Evolutionary conservation across 1,140 invertebrate species (phyloP).

Genomic region (Aphidius ervi): DNA sequence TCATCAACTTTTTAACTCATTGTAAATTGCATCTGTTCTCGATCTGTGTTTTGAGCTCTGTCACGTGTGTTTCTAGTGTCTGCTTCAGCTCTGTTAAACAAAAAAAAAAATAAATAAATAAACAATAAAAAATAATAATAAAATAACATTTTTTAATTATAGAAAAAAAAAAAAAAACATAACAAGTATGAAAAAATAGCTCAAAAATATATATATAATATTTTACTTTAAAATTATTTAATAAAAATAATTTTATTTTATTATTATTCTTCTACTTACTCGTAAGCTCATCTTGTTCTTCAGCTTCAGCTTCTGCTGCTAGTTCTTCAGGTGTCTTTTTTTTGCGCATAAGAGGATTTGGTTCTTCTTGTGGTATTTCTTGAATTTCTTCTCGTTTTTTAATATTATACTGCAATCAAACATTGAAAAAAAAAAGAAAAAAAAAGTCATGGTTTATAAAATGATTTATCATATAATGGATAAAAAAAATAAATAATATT

Average conservation of each 20-base stretch:
- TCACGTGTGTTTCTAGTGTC: conserved; percentile 90
- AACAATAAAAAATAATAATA: conserved; percentile 3
- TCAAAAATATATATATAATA: not conserved
- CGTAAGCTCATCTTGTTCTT: conserved; percentile 94
- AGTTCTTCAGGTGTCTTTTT: conserved; percentile 97
- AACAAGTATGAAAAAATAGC: no score
- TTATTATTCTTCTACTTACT: conserved; percentile 65
- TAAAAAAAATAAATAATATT: no score
- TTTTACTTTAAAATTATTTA: not conserved
- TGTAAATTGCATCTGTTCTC: conserved; percentile 90
- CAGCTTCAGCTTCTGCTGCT: conserved; percentile 89
- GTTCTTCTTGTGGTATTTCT: conserved; percentile 76
- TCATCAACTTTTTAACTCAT: conserved; percentile 54
- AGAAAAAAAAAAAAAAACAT: not conserved
- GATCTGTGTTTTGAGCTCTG: conserved; percentile 88
- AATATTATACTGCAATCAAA: conserved; percentile 87
- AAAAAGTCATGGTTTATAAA: conserved; percentile 5
- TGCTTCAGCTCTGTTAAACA: conserved; percentile 80
- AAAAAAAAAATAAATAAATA: not conserved
- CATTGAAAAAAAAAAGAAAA: conserved; percentile 24
- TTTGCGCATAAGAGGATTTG: conserved; percentile 89
- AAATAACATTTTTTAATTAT: not conserved
- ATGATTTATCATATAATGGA: not conserved
- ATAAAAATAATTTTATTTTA: not conserved
- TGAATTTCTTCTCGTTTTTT: conserved; percentile 92